A percentile compares a stretch with the other conserved stretches of the same genome.
These are phyloP conservation scores for Odobenus rosmarus DNA, from an alignment of 2,113 vertebrate species.

Conservation along the genomic window DNA sequence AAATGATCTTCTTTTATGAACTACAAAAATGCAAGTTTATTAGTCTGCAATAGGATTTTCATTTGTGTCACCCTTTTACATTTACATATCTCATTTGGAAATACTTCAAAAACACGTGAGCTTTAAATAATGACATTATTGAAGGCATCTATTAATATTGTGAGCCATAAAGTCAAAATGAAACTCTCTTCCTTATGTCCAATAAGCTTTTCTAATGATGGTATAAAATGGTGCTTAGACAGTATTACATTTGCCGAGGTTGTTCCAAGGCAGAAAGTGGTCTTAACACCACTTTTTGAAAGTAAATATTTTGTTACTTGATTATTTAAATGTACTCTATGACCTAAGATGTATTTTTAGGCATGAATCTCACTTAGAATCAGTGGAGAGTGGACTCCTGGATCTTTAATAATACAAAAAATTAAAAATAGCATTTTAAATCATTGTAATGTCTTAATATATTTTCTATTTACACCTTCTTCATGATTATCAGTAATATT, in stretches of 20 bases:
- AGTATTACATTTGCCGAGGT: neutral
- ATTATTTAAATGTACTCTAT: conserved; percentile 41
- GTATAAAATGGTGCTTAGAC: neutral
- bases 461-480: neutral
- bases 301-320: conserved; percentile 52
- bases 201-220: neutral
- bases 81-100: conserved; percentile 42
- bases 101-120: neutral
- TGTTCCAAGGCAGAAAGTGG: neutral
- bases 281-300: neutral
- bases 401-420: conserved; percentile 30
- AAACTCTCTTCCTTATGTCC: neutral
- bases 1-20: conserved; percentile 34
- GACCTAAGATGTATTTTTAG: neutral
- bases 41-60: conserved; percentile 1
- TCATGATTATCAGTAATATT: conserved; percentile 7
- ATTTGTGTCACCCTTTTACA: neutral
- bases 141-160: conserved; percentile 30
- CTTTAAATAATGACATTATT: conserved; percentile 36
- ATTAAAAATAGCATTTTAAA: neutral
- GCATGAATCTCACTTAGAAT: neutral
- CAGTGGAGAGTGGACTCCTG: neutral
- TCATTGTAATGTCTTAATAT: neutral
- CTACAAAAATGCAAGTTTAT: conserved; percentile 22
- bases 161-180: neutral